These are phyloP conservation scores for Entomobrya proxima DNA, from an alignment of 2,888 invertebrate genomes.

Conservation along the genomic window DNA sequence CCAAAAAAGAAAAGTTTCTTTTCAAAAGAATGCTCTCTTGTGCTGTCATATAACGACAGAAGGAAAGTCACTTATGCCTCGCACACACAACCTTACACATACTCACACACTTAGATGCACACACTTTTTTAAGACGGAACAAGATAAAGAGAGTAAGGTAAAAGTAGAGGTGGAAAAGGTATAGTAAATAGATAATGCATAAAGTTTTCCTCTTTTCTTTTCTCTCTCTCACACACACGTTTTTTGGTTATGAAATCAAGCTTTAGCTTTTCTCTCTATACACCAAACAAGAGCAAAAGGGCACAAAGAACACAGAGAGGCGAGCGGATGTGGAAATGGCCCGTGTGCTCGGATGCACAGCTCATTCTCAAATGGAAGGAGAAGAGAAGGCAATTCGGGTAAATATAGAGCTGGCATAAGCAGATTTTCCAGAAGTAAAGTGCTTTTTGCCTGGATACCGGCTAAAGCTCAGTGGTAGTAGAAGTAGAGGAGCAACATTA, in stretches of 20 bases:
- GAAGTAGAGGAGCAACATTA: neutral
- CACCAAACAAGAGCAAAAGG: constrained; percentile 28
- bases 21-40: neutral
- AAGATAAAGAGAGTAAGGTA: constrained; percentile 4
- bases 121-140: neutral
- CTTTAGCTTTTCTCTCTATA: neutral
- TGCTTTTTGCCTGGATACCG: constrained; percentile 59
- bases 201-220: constrained; percentile 11
- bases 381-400: constrained; percentile 11
- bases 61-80: neutral
- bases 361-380: constrained; percentile 58
- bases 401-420: constrained; percentile 42
- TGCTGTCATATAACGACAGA: neutral
- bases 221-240: neutral
- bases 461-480: constrained; percentile 17
- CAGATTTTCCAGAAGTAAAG: constrained; percentile 54
- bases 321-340: constrained; percentile 46
- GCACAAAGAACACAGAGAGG: constrained; percentile 16
- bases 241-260: constrained; percentile 34
- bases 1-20: neutral
- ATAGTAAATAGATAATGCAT: constrained; percentile 19
- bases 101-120: neutral
- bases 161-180: neutral
- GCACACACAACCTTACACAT: neutral
- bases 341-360: constrained; percentile 59